Base-by-base conservation (phyloP, 2,113 vertebrate species). In the Strix uralensis region DNA sequence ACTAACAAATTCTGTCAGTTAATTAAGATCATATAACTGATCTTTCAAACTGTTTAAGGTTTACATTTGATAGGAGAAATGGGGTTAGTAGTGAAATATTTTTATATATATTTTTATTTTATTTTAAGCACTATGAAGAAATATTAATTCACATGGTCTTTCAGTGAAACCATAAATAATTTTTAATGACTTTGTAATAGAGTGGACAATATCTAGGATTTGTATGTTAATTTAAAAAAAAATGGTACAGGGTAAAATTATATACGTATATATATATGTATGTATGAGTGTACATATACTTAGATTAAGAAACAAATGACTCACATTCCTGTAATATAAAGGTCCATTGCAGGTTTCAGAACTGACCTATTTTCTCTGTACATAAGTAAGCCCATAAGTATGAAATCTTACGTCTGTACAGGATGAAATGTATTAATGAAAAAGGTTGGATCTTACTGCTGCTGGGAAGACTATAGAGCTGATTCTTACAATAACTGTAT, bases 251-350 rank as follows among this genome's bases (percentile, higher is more conserved):
- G 97, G 98, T 98, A 98, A 95, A 97, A 96, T 96, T 96, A 98
- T 97, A 98, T 98, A 96, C 96, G 97, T 98, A 95, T 94, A 94
- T 94, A 95, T 96, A 96, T 86, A 97, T 97, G 74, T 97, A 97
- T 98, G 91, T 97, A 97, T 97, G 96, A 98, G 97, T 98, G 96
- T 98, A 97, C 97, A 97, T 98, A 98, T 95, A 95, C 86, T 97
- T 98, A 98, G 91, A 78, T 94, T 98, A 97, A 97, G 94, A 96
- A 97, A 95, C 84, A 97, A 96, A 94, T 91, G 69, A 98, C 72
- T 96, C 90, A 97, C 96, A 98, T 98, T 98, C 97, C 97, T 98
- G 98, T 98, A 98, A 97, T 95, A 97, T 98, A 98, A 98, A 98
- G 94, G 95, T 96, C 81, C 94, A 96, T 96, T 98, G 96, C 95